Base-by-base conservation (phyloP, 1,140 invertebrate genomes). In the Chymomyza costata region DNA sequence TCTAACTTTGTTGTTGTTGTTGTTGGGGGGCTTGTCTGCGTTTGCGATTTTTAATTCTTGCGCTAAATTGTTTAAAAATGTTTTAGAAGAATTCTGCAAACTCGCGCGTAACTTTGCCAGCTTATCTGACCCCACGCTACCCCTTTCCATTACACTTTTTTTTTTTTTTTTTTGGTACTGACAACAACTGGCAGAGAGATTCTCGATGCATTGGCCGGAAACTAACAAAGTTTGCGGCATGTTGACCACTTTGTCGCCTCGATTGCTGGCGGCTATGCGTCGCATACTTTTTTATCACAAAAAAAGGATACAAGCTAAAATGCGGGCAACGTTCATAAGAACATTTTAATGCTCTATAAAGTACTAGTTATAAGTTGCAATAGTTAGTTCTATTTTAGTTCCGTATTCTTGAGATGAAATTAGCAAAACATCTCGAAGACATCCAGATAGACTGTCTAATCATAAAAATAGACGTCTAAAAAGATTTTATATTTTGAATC, bases 41-140 rank as follows among this genome's bases (percentile, higher is more conserved):
- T 80, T 78, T 49, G 68, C 74, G 56, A 80, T 80, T 80, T 80
- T 80, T 80, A 80, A 80, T 80, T 80, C 73, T 73, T 80, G 56
- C 48, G 74, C 73, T 80, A 80, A 80, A 80, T 80, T 80, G 73
- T 80, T 80, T 80, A 80, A 80, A 80, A 80, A 80, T 80, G 73
- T 80, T 80, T 49, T 54, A 56, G 54, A 80, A 80, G 74, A 80
- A 81, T 78, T 78, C 58, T 47, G 66, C 46, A 54, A 44, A 60
- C 49, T 50, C 32, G 46, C 8, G 60, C 44, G n/a, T n/a, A 65
- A 60, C 57, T 71, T 66, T 66, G 54, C 16, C 19, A 14, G 11
- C 38, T 31, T 11, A 8, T 18, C 14, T 10, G 7, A 8, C n/a
- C 13, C 3, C 1, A n/a, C 14, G 3, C 5, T 16, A n/a, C 30